phyloP scores from a whole-genome alignment of 2,888 invertebrate species.

The Gerris lacustris region DNA sequence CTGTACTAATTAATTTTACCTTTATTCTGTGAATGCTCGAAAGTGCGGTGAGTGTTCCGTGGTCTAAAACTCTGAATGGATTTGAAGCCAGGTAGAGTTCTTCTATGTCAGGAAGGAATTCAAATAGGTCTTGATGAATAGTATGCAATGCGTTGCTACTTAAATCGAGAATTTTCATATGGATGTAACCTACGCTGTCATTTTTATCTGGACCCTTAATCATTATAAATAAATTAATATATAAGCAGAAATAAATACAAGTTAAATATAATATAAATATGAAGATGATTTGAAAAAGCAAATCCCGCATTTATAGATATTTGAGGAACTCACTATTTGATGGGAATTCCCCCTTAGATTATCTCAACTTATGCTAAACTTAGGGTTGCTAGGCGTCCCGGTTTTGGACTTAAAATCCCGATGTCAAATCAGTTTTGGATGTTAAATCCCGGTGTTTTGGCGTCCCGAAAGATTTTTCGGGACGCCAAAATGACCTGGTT shows the following conservation, averaged over 20 bases:
- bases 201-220: background rate
- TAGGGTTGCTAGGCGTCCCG: too few relatives aligned
- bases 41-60: constrained; percentile 51
- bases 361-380: too few relatives aligned
- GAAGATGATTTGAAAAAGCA: too few relatives aligned
- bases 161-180: constrained; percentile 48
- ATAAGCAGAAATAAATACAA: background rate
- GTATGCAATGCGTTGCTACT: constrained; percentile 58
- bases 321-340: too few relatives aligned
- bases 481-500: too few relatives aligned
- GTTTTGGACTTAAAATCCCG: too few relatives aligned
- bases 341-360: too few relatives aligned
- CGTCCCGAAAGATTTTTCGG: too few relatives aligned
- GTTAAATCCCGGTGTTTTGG: too few relatives aligned
- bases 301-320: too few relatives aligned
- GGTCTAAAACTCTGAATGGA: constrained; percentile 54
- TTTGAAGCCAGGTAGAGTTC: constrained; percentile 60
- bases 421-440: too few relatives aligned
- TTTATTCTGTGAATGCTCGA: constrained; percentile 50
- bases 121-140: constrained; percentile 59
- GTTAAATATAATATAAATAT: background rate
- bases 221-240: constrained; percentile 4
- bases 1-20: constrained; percentile 37
- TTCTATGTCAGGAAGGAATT: constrained; percentile 55
- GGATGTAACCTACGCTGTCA: background rate